A percentile compares a stretch with the other conserved stretches of the same genome.
phyloP scores from a whole-genome alignment of 1,140 invertebrate genomes.

The Drosophila busckii region DNA sequence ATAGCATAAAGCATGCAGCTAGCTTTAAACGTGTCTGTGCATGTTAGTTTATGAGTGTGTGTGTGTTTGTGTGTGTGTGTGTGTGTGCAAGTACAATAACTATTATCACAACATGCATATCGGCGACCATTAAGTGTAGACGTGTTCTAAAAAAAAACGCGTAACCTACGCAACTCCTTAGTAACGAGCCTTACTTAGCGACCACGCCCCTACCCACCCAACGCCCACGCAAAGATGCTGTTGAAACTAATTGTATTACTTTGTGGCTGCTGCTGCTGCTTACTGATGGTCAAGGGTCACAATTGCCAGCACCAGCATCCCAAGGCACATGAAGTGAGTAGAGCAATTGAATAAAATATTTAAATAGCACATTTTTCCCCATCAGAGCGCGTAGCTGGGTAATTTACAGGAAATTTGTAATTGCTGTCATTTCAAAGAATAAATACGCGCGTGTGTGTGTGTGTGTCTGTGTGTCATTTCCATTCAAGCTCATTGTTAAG shows the following conservation, averaged over 20 bases:
- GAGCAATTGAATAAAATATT: not conserved
- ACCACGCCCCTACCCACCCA: not conserved
- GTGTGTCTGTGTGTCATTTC: too few relatives aligned
- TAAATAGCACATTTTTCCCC: not conserved
- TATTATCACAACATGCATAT: constrained; percentile 15
- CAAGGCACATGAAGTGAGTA: constrained; percentile 74
- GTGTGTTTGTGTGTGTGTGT: not conserved
- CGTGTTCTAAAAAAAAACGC: not conserved
- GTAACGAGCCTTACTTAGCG: not conserved
- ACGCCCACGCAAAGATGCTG: constrained; percentile 14
- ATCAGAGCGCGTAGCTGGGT: not conserved
- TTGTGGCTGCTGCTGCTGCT: constrained; percentile 22
- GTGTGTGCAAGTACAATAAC: constrained; percentile 5
- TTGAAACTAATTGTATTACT: constrained; percentile 13
- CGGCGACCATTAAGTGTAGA: constrained; percentile 8
- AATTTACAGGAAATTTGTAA: constrained; percentile 2
- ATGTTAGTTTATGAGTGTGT: too few relatives aligned
- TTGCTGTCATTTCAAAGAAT: too few relatives aligned
- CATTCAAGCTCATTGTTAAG: too few relatives aligned
- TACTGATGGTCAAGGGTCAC: constrained; percentile 40
- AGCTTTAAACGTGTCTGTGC: too few relatives aligned
- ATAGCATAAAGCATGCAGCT: too few relatives aligned
- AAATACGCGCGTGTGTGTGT: too few relatives aligned
- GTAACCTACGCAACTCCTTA: not conserved
- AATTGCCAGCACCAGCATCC: constrained; percentile 76